phyloP scores from a whole-genome alignment of 2,888 invertebrate species.

The Neria commutata region DNA sequence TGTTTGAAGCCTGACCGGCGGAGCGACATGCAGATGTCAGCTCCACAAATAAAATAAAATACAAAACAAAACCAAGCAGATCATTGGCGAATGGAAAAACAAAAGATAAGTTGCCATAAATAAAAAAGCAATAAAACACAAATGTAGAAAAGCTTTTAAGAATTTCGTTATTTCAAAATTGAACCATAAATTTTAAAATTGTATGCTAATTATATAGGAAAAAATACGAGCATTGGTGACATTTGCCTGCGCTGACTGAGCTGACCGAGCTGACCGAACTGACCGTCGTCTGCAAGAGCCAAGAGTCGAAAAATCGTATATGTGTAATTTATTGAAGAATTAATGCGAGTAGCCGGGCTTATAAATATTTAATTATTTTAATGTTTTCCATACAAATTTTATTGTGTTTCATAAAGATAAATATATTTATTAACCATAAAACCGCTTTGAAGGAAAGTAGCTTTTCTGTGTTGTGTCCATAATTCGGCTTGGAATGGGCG shows the following conservation, averaged over 20 bases:
- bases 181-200: conserved; percentile 43
- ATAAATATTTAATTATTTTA: conserved; percentile 45
- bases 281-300: neutral
- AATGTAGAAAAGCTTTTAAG: conserved; percentile 8
- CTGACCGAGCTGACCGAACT: conserved; percentile 19
- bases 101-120: conserved; percentile 3
- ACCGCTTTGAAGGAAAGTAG: neutral
- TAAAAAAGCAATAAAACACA: neutral
- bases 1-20: conserved; percentile 36
- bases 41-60: conserved; percentile 13
- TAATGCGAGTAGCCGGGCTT: conserved; percentile 22
- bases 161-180: conserved; percentile 31
- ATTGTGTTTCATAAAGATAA: conserved; percentile 38
- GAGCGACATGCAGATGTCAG: conserved; percentile 14
- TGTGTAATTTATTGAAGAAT: conserved; percentile 12
- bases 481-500: too few species aligned
- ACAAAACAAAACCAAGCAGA: conserved; percentile 4
- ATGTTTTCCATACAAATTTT: conserved; percentile 42
- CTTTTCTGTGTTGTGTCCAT: neutral
- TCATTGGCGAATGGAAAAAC: conserved; percentile 16
- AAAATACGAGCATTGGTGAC: conserved; percentile 6
- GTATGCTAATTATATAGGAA: conserved; percentile 44
- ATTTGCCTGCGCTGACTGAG: neutral
- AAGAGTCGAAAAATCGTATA: conserved; percentile 6
- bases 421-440: neutral